Evolutionary conservation across 2,113 vertebrate species (phyloP), one percentile per base, ranked within the genome.

Genomic region (Triplophysa siluroides): DNA sequence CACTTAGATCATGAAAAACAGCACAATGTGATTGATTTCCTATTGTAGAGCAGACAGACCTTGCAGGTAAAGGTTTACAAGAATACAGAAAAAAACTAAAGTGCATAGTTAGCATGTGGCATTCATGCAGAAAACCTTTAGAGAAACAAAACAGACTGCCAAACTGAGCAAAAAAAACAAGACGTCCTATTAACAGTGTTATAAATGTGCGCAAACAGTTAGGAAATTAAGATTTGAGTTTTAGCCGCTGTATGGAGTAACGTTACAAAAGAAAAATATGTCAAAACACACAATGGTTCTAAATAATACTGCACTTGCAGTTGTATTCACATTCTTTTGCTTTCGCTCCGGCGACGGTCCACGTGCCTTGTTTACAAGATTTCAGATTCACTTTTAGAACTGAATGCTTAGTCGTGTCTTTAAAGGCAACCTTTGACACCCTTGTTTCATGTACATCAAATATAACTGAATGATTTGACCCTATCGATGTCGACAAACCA

Each of bases 321-420:
- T 64, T 60, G 23, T 33, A 43, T 78, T 38, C 33, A 38, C 24
- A 68, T 68, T 54, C 24, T 69, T 56, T 63, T n/a, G 60, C 65
- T 74, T 74, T 66, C 10, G 64, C 29, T 61, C 24, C 70, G 77
- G 77, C 67, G 64, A 79, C 60, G 56, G 68, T 79, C 41, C 58
- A 58, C 50, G 29, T 78, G 81, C 75, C 74, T 82, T 73, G 81
- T 82, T 78, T 78, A 82, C 81, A 81, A 77, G 50, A 43, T 54
- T 65, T 65, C 41, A 47, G 60, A 61, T 16, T 43, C 7, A 21
- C 8, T 68, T 76, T 68, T 75, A 75, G 58, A 63, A n/a, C 18
- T 29, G 54, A 19, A 68, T 76, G 72, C 45, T 69, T 76, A 38
- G 41, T 68, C 8, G 24, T 62, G 38, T 38, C 24, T 75, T 76